These are phyloP conservation scores for Callocephalon fimbriatum DNA, from an alignment of 2,113 vertebrate species.

Conservation along the genomic window DNA sequence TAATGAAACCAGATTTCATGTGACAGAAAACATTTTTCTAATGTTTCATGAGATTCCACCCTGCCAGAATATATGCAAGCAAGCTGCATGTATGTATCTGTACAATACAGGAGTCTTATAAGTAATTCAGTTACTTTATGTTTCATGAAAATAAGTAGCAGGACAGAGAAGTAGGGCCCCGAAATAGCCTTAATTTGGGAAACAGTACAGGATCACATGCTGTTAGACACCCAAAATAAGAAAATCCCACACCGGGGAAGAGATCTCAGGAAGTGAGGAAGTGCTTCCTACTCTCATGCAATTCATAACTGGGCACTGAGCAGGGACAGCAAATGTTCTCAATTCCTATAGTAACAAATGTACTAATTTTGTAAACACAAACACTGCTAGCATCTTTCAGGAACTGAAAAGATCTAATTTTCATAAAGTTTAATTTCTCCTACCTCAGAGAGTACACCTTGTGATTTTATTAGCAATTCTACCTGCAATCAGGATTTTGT, in stretches of 20 bases:
- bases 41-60: neutral
- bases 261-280: neutral
- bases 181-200: neutral
- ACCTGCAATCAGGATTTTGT: neutral
- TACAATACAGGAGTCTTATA: neutral
- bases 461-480: neutral
- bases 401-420: neutral
- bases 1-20: neutral
- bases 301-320: neutral
- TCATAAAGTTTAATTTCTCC: neutral
- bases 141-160: neutral
- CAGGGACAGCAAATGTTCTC: neutral
- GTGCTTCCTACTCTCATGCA: neutral
- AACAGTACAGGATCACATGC: neutral
- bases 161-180: neutral
- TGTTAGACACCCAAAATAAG: neutral
- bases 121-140: neutral
- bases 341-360: neutral
- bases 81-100: fast-evolving
- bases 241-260: neutral
- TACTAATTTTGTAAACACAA: neutral
- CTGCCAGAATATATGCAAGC: neutral
- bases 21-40: neutral
- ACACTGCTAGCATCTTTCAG: neutral
- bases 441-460: neutral